Evolutionary conservation across 1,140 invertebrate species (phyloP), one percentile per base, ranked within the genome.

Genomic region (Choristoneura fumiferana): DNA sequence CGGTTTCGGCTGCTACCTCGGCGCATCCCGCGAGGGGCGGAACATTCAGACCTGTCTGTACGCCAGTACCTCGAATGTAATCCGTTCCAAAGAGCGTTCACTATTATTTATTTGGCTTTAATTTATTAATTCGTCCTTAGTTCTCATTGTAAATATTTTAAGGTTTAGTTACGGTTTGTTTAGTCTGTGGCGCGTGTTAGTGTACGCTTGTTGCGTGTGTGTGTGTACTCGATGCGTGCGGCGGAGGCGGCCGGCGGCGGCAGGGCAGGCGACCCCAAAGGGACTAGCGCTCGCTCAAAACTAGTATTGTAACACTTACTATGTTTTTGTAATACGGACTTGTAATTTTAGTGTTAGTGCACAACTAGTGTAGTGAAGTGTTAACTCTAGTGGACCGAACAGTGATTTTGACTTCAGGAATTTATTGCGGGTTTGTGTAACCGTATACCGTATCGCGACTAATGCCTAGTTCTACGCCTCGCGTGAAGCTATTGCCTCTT

Each of bases 81-180:
- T 73, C 78, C 72, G 81, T 80, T 83, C 84, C 80, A 84, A 84
- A 87, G 81, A 81, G 78, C 76, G 76, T 76, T 55, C 35, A 13
- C 54, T 49, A 29, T 29, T 49, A 56, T 45, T 57, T 33, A 57
- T 38, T 29, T 54, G 62, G 58, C 65, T 73, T 67, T 75, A 78
- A 81, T 84, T 87, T 87, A 83, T 84, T 84, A 67, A 73, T 78
- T 71, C 22, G 63, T 69, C 63, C 54, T 73, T 60, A 52, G 58
- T 64, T 49, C 9, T n/a, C 58, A 43, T 67, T 63, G 68, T 72
- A 63, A 54, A 64, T 69, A 67, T 62, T 61, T 67, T 62, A 63
- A 62, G 64, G 60, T 66, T 68, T 67, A 59, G 67, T 64, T 52
- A 60, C 55, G 57, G 15, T 10, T 59, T 52, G 22, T 57, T 65